Percentiles rank a stretch among this genome's conserved stretches.
These are phyloP conservation scores for Drosophila rufa DNA, from an alignment of 1,140 invertebrate species.

Conservation along the genomic window DNA sequence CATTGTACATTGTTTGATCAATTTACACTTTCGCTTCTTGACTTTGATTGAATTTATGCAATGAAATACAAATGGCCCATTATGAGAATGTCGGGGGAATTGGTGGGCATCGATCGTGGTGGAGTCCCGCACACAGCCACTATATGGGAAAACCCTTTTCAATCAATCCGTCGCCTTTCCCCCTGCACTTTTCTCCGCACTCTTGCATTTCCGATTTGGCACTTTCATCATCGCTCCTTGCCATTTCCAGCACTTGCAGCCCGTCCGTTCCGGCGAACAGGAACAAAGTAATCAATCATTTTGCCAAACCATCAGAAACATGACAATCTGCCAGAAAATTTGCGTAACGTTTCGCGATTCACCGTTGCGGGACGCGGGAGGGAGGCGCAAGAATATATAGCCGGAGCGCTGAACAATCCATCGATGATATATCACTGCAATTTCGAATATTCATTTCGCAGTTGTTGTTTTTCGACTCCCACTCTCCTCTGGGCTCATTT, in stretches of 20 bases:
- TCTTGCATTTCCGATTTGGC: slow-evolving; percentile 59
- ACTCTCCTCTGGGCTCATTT: slow-evolving; percentile 57
- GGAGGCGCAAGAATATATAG: neutral
- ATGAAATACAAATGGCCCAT: slow-evolving; percentile 8
- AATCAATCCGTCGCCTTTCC: slow-evolving; percentile 31
- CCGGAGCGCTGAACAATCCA: slow-evolving; percentile 47
- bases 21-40: slow-evolving; percentile 2
- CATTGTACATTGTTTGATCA: neutral
- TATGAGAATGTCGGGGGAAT: slow-evolving; percentile 14
- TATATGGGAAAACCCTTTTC: slow-evolving; percentile 23
- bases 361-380: slow-evolving; percentile 13
- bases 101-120: slow-evolving; percentile 14
- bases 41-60: slow-evolving; percentile 16
- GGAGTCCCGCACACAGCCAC: neutral
- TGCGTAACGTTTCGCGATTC: slow-evolving; percentile 62
- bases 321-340: slow-evolving; percentile 76
- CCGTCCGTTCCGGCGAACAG: slow-evolving; percentile 47
- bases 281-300: slow-evolving; percentile 81
- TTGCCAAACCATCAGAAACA: slow-evolving; percentile 75
- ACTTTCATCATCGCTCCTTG: slow-evolving; percentile 13
- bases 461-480: slow-evolving; percentile 44
- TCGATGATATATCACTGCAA: slow-evolving; percentile 80
- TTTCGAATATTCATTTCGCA: slow-evolving; percentile 73
- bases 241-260: slow-evolving; percentile 3
- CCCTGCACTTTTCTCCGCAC: slow-evolving; percentile 22